Evolutionary conservation across 2,888 invertebrate genomes (phyloP).

Genomic region (Tanaodytes sp.): DNA sequence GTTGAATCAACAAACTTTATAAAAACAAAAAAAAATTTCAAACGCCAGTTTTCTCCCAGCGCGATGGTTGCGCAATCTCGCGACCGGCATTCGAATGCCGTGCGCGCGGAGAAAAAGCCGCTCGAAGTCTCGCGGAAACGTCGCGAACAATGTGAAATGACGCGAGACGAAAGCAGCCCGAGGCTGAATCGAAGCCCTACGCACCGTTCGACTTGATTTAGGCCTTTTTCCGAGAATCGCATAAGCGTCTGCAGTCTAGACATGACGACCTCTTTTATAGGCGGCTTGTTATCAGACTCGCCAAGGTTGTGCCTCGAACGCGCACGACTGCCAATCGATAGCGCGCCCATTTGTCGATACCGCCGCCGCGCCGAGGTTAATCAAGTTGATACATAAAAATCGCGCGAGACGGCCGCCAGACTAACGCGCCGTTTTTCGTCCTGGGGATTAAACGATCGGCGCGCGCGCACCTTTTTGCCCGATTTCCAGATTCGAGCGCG

Average conservation of each 20-base stretch:
- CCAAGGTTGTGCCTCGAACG: conserved; percentile 45
- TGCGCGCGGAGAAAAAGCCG: no score
- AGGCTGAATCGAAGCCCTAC: conserved; percentile 46
- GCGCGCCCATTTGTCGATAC: conserved; percentile 32
- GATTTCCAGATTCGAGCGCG: no score
- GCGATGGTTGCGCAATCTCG: no score
- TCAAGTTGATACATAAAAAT: conserved; percentile 31
- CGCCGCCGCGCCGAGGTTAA: conserved; percentile 35
- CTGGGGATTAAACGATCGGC: no score
- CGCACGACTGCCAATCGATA: conserved; percentile 43
- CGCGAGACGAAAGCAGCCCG: conserved; percentile 38
- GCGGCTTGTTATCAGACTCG: conserved; percentile 47
- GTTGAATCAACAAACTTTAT: no score
- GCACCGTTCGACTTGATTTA: conserved; percentile 58
- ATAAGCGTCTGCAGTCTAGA: conserved; percentile 61
- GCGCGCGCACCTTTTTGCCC: no score
- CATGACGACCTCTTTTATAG: conserved; percentile 53
- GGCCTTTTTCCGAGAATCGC: conserved; percentile 64
- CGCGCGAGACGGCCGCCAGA: conserved; percentile 26
- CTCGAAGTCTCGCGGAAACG: conserved; percentile 30
- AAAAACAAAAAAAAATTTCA: no score
- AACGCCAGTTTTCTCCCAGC: no score
- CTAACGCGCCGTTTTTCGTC: conserved; percentile 23
- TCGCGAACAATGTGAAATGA: conserved; percentile 13
- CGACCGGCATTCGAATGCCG: no score